Evolutionary conservation across 2,888 invertebrate species (phyloP), one percentile per base, ranked within the genome.

Genomic region (Gortyna flavago): DNA sequence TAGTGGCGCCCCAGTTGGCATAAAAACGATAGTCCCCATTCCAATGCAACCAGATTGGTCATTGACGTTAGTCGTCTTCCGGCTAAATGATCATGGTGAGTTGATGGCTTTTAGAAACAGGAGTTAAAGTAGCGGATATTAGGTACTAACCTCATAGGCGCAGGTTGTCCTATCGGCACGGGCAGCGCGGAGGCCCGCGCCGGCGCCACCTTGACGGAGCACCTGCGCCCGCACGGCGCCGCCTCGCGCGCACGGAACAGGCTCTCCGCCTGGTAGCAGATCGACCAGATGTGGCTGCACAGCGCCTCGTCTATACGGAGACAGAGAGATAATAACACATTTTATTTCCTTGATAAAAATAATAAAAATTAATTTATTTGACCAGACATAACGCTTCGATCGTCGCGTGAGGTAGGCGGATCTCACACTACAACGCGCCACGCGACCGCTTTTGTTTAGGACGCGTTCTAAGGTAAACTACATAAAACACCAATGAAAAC

Each of bases 251-350:
- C 89, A 0, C 97, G 95, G 93, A 97, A 97, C 89, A 98, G 93
- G 88, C 98, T 98, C 94, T 98, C 98, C 0, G 98, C 98, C 97
- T 98, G 97, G 94, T 98, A 98, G 93, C 98, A 98, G 85, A 98
- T 97, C 9, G 97, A 97, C 97, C 98, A 98, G 88, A 98, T 98
- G 94, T 98, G 98, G 91, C 98, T 98, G 95, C 98, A 98, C 0
- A 98, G 95, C 72, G 98, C 97, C 85, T 97, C 97, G 91, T 98
- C 98, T 97, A 92, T 25, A 91, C 3, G 6, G 1, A 4, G 18
- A 21, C 7, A 29, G 11, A 57, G 25, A 4, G 25, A n/a, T 3
- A 54, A 54, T n/a, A 54, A 51, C 51, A 51, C 8, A 21, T 51
- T 51, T 51, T 21, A 51, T 21, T 21, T 51, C 21, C 51, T 51